phyloP scores from a whole-genome alignment of 2,888 invertebrate species.

The Cerastis leucographa region DNA sequence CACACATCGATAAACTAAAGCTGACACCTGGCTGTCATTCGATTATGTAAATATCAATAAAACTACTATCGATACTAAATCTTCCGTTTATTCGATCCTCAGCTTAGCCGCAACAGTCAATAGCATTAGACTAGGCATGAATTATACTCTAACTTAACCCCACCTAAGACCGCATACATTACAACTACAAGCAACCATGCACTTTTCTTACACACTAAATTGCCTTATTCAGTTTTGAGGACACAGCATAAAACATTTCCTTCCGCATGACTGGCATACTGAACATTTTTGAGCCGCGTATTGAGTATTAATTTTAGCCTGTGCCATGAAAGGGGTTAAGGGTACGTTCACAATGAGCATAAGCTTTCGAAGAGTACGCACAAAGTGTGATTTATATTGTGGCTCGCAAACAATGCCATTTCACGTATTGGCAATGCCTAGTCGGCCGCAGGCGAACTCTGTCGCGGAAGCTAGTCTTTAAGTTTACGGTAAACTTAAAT shows the following conservation, averaged over 20 bases:
- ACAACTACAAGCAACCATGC: slow-evolving; percentile 50
- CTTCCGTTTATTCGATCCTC: slow-evolving; percentile 38
- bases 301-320: slow-evolving; percentile 60
- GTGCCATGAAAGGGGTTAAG: slow-evolving; percentile 73
- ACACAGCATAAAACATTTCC: slow-evolving; percentile 61
- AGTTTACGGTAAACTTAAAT: slow-evolving; percentile 89
- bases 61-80: slow-evolving; percentile 49
- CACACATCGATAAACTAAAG: slow-evolving; percentile 43
- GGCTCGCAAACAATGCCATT: slow-evolving; percentile 87
- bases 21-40: slow-evolving; percentile 46
- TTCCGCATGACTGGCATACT: slow-evolving; percentile 47
- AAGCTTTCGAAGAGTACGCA: slow-evolving; percentile 74
- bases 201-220: slow-evolving; percentile 61
- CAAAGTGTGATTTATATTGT: slow-evolving; percentile 87
- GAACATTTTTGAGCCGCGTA: slow-evolving; percentile 30
- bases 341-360: slow-evolving; percentile 73
- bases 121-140: slow-evolving; percentile 52
- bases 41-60: slow-evolving; percentile 53
- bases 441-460: slow-evolving; percentile 74
- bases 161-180: slow-evolving; percentile 60
- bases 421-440: slow-evolving; percentile 74
- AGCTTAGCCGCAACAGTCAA: slow-evolving; percentile 50
- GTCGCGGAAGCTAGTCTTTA: slow-evolving; percentile 83
- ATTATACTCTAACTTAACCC: slow-evolving; percentile 61
- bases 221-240: slow-evolving; percentile 59